Evolutionary conservation across 2,888 invertebrate species (phyloP), one percentile per base, ranked within the genome.

Genomic region (Tortrix viridana): DNA sequence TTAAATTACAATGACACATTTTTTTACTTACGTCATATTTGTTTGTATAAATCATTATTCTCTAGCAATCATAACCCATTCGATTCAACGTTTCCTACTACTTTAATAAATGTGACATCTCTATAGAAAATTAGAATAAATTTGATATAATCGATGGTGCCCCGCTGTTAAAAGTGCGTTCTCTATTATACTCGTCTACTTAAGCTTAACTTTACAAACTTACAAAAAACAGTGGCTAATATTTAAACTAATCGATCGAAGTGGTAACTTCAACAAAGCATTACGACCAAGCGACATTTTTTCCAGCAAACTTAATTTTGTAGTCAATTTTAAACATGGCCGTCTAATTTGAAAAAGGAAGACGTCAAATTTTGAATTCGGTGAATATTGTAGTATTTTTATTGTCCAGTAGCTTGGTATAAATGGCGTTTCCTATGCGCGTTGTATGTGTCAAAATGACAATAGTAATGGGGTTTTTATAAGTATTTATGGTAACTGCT

Each of bases 141-240:
- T 67, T 62, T 54, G 65, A 67, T 65, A 57, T 46, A 52, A 65
- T 55, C 44, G 63, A 65, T 68, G 57, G 63, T 26, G 68, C 64
- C 66, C 62, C 69, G 69, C 76, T 74, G 74, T 70, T 71, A 73
- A 60, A 68, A 55, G 48, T 55, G 38, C 50, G 49, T 55, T 41
- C 20, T 14, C 58, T 38, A 60, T 68, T 68, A 67, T 68, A 38
- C 44, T 46, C 60, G 22, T 37, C 43, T 46, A 49, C 62, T 48
- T 32, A 62, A 63, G 48, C 62, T 62, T 50, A 41, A 16, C 41
- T 61, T 56, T 4, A 62, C 62, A 52, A 62, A 38, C 14, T 46
- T 52, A 41, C 18, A n/a, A 23, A 56, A 23, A 5, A 19, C 19
- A 19, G 14, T 26, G 62, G 38, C 19, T 19, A 57, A 56, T 38